These are phyloP conservation scores for Sarcophaga caerulescens DNA, from an alignment of 2,888 invertebrate genomes.

Conservation along the genomic window DNA sequence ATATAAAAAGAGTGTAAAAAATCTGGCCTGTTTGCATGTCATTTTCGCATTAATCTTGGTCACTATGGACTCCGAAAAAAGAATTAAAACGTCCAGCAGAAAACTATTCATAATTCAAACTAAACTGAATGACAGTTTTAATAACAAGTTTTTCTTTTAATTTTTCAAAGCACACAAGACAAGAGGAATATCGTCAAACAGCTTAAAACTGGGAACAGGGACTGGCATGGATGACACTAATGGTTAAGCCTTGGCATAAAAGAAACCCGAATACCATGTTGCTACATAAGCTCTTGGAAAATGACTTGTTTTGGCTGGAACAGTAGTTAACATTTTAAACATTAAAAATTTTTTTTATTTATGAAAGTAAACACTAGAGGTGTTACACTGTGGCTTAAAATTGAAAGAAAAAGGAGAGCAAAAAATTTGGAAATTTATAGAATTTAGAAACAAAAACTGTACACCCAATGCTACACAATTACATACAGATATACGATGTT, in stretches of 20 bases:
- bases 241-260: slow-evolving; percentile 13
- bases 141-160: slow-evolving; percentile 52
- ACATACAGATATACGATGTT: too few relatives aligned
- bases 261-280: slow-evolving; percentile 5
- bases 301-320: slow-evolving; percentile 24
- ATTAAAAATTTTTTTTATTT: not conserved
- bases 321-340: slow-evolving; percentile 35
- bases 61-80: not conserved
- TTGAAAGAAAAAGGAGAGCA: not conserved
- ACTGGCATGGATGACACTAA: slow-evolving; percentile 32
- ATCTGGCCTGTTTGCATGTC: slow-evolving; percentile 62
- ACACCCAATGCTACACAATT: too few relatives aligned
- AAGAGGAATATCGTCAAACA: not conserved
- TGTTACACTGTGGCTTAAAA: not conserved
- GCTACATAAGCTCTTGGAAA: not conserved
- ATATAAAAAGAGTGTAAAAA: slow-evolving; percentile 13
- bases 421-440: too few relatives aligned
- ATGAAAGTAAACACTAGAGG: not conserved
- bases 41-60: slow-evolving; percentile 58
- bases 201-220: not conserved
- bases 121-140: slow-evolving; percentile 48
- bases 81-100: not conserved
- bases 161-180: slow-evolving; percentile 27
- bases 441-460: too few relatives aligned
- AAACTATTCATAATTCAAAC: slow-evolving; percentile 45